A percentile compares a stretch with the other conserved stretches of the same genome.
Evolutionary conservation across 2,113 vertebrate genomes (phyloP).

Genomic region (Macrotus californicus): DNA sequence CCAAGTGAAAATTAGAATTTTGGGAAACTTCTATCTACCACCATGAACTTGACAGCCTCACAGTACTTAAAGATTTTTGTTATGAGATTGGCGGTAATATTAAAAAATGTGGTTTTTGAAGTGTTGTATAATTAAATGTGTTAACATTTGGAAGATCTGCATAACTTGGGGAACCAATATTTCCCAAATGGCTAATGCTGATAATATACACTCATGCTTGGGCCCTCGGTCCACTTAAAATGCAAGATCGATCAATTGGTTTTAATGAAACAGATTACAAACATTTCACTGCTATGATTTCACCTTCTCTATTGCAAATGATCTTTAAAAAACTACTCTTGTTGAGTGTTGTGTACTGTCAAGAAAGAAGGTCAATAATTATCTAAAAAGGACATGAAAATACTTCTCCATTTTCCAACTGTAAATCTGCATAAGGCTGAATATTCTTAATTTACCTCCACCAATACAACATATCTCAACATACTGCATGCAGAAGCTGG

Average conservation of each 20-base stretch:
- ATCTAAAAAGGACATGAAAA: neutral
- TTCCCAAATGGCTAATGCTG: conserved; percentile 29
- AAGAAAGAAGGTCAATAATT: conserved; percentile 25
- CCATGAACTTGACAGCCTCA: conserved; percentile 46
- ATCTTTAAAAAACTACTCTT: neutral
- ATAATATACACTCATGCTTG: neutral
- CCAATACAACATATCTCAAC: neutral
- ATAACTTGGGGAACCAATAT: conserved; percentile 7
- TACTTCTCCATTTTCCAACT: neutral
- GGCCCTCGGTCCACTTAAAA: neutral
- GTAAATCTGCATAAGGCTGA: neutral
- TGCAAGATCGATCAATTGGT: neutral
- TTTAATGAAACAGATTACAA: neutral
- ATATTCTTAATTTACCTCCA: conserved; percentile 1
- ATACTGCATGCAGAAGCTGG: neutral
- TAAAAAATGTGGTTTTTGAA: conserved; percentile 39
- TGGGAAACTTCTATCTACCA: conserved; percentile 43
- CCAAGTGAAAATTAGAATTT: conserved; percentile 65
- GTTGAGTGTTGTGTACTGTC: neutral
- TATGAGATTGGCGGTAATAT: conserved; percentile 29
- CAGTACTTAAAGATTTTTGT: conserved; percentile 16
- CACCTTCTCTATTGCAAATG: neutral
- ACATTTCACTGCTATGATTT: neutral
- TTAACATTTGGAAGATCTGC: conserved; percentile 9
- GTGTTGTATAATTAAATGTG: conserved; percentile 45